phyloP scores from a whole-genome alignment of 2,797 vertebrate genomes.

The Sparidentex hasta region DNA sequence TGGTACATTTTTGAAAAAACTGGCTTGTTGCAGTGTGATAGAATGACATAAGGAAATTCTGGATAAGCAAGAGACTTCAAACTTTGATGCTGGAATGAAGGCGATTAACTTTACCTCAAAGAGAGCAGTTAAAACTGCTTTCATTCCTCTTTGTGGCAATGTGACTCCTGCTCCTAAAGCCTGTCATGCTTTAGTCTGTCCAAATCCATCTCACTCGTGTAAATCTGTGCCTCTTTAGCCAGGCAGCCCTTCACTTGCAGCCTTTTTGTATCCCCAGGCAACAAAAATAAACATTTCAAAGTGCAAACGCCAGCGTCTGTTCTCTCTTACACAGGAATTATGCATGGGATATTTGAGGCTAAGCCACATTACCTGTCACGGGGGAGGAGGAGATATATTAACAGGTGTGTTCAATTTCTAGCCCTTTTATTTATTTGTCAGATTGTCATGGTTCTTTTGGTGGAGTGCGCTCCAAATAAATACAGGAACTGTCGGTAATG shows the following conservation, averaged over 20 bases:
- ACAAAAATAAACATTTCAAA: slow-evolving; percentile 78
- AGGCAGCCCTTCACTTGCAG: slow-evolving; percentile 31
- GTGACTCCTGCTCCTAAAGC: slow-evolving; percentile 5
- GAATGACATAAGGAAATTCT: slow-evolving; percentile 17
- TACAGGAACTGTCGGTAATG: slow-evolving; percentile 44
- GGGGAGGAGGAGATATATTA: slow-evolving; percentile 26
- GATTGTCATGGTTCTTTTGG: slow-evolving; percentile 47
- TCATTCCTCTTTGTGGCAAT: slow-evolving; percentile 10
- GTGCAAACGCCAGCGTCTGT: slow-evolving; percentile 60
- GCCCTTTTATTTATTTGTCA: slow-evolving; percentile 61
- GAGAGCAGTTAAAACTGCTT: slow-evolving; percentile 2
- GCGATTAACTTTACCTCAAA: slow-evolving; percentile 26
- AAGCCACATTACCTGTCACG: slow-evolving; percentile 40
- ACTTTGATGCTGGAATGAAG: slow-evolving; percentile 33
- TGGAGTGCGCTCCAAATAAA: slow-evolving; percentile 49
- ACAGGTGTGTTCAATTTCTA: slow-evolving; percentile 65
- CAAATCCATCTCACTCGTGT: slow-evolving; percentile 40
- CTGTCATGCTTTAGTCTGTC: slow-evolving; percentile 32
- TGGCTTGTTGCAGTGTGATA: slow-evolving; percentile 12
- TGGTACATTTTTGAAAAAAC: slow-evolving; percentile 26
- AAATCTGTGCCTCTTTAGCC: slow-evolving; percentile 40
- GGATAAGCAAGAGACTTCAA: slow-evolving; percentile 4
- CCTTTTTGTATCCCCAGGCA: slow-evolving; percentile 59
- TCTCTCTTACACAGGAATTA: slow-evolving; percentile 67
- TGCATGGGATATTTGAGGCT: slow-evolving; percentile 53